A percentile compares a stretch with the other conserved stretches of the same genome.
phyloP scores from a whole-genome alignment of 2,113 vertebrate species.

The Nothoprocta pentlandii region DNA sequence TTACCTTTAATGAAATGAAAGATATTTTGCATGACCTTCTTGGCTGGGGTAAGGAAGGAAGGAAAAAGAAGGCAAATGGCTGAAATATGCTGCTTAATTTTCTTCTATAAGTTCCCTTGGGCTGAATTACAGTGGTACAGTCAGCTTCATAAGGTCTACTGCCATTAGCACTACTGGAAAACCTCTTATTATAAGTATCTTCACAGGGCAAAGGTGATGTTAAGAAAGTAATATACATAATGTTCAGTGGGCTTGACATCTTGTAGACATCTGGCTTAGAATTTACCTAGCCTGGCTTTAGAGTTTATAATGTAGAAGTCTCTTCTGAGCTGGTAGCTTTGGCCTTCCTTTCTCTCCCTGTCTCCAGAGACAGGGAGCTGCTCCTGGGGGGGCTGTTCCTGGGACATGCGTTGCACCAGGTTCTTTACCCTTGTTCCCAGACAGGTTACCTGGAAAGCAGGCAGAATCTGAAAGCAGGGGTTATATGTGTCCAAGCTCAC shows the following conservation, averaged over 20 bases:
- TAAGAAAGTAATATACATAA: background rate
- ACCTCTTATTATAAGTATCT: background rate
- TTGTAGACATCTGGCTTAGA: background rate
- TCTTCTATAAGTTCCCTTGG: background rate
- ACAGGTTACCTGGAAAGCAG: accelerated
- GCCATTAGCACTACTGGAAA: background rate
- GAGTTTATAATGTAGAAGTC: too few species aligned
- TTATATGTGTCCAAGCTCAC: background rate
- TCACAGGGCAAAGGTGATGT: background rate
- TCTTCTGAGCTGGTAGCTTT: background rate
- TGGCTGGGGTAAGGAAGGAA: background rate
- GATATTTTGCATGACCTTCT: constrained; percentile 3
- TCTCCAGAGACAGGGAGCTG: too few species aligned
- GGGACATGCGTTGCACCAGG: too few species aligned
- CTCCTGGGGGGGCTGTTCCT: too few species aligned
- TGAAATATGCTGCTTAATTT: constrained; percentile 8
- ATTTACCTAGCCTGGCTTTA: too few species aligned
- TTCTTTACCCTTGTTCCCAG: too few species aligned
- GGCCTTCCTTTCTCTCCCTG: too few species aligned
- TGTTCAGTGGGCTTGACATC: background rate
- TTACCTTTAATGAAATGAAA: constrained; percentile 29
- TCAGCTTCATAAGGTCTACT: background rate
- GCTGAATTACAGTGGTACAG: background rate
- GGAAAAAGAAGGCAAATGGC: background rate
- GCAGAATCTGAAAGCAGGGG: background rate